Evolutionary conservation across 2,888 invertebrate genomes (phyloP).

Genomic region (Cheilosia grossa): DNA sequence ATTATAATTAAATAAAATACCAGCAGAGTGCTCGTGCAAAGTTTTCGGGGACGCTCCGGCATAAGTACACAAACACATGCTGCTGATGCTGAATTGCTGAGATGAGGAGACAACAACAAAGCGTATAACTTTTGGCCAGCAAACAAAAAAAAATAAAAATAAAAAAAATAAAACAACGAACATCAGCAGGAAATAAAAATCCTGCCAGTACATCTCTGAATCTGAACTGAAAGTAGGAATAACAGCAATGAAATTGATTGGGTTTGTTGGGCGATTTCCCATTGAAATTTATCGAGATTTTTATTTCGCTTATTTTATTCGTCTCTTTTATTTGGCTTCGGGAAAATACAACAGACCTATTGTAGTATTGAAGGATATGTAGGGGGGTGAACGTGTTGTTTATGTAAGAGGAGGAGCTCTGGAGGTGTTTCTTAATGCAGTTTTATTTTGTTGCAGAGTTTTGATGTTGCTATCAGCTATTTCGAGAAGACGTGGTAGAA

Average conservation of each 20-base stretch:
- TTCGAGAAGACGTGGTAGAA: neutral
- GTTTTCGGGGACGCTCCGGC: constrained; percentile 18
- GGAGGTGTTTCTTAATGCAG: constrained; percentile 6
- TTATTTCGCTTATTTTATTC: constrained; percentile 60
- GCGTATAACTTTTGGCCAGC: neutral
- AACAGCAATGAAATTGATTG: constrained; percentile 66
- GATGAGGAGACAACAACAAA: constrained; percentile 11
- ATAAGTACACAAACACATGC: constrained; percentile 4
- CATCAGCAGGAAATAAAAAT: constrained; percentile 56
- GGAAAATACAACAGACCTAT: constrained; percentile 7
- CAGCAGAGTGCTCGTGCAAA: constrained; percentile 42
- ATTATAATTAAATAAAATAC: constrained; percentile 56
- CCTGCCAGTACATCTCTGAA: constrained; percentile 13
- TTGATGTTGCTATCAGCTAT: neutral
- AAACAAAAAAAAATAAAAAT: neutral
- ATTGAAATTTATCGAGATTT: constrained; percentile 67
- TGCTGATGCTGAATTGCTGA: neutral
- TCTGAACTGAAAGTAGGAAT: constrained; percentile 11
- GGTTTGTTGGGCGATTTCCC: constrained; percentile 66
- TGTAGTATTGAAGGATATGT: neutral
- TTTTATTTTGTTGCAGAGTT: neutral
- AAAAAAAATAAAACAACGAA: constrained; percentile 27
- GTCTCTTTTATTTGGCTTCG: constrained; percentile 26
- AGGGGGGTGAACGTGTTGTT: neutral
- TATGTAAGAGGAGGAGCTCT: neutral